Conservation (phyloP, 2,797 vertebrate genomes). For the Spinus pinus region DNA sequence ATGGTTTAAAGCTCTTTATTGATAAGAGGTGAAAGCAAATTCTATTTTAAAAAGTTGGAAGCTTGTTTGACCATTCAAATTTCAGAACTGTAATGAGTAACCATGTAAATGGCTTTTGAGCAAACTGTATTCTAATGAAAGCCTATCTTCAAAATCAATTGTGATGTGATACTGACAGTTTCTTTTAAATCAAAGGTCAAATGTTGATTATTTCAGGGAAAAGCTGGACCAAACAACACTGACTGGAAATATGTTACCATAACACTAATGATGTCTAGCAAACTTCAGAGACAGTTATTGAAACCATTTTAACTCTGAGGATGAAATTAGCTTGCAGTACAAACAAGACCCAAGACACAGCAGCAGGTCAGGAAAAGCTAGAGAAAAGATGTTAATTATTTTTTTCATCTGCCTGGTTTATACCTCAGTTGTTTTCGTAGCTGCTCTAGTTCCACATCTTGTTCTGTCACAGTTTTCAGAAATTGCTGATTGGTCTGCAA, state of each 20-base stretch:
- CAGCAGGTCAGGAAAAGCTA: background rate
- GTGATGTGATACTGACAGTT: background rate
- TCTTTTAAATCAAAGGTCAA: background rate
- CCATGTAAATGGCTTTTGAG: background rate
- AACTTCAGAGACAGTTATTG: background rate
- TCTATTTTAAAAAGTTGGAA: background rate
- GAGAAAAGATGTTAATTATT: background rate
- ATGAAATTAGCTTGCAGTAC: background rate
- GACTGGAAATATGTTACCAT: background rate
- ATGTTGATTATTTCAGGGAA: background rate
- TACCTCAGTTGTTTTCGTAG: slow-evolving; percentile 88
- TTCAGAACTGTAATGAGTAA: background rate
- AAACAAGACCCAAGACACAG: background rate
- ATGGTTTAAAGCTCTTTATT: background rate
- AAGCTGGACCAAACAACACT: background rate
- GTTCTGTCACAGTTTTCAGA: slow-evolving; percentile 85
- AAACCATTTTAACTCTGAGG: background rate
- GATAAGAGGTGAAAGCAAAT: background rate
- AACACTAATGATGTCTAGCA: background rate
- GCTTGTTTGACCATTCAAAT: background rate
- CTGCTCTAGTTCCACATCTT: slow-evolving; percentile 84
- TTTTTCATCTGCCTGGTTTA: background rate
- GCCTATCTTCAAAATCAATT: background rate
- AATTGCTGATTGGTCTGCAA: slow-evolving; percentile 89
- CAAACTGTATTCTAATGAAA: background rate